These are phyloP conservation scores for Hylaeus anthracinus DNA, from an alignment of 1,140 invertebrate species.

Conservation along the genomic window DNA sequence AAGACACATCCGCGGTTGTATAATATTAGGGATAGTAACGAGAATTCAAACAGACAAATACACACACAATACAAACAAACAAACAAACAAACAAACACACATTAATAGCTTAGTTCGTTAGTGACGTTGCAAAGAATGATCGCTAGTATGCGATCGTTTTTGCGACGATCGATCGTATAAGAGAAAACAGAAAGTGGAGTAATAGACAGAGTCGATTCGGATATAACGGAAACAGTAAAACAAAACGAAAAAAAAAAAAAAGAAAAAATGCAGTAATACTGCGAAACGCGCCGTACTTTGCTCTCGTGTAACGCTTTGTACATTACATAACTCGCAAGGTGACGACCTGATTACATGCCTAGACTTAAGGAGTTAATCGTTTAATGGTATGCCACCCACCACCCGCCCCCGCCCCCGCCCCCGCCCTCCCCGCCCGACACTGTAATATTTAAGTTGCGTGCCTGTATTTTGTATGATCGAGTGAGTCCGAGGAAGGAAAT, in stretches of 20 bases:
- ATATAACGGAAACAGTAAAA: slow-evolving; percentile 12
- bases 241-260: neutral
- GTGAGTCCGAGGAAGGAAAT: slow-evolving; percentile 76
- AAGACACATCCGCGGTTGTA: slow-evolving; percentile 69
- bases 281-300: slow-evolving; percentile 45
- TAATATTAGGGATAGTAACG: slow-evolving; percentile 65
- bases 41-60: neutral
- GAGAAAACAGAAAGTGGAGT: slow-evolving; percentile 20
- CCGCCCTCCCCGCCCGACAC: slow-evolving; percentile 33
- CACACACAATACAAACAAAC: too few relatives aligned
- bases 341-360: slow-evolving; percentile 57
- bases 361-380: slow-evolving; percentile 54
- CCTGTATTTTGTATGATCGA: slow-evolving; percentile 81
- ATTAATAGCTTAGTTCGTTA: slow-evolving; percentile 42
- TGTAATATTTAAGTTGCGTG: slow-evolving; percentile 78
- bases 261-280: slow-evolving; percentile 23
- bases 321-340: slow-evolving; percentile 46
- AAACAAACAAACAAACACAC: slow-evolving; percentile 14
- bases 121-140: neutral
- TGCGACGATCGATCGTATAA: slow-evolving; percentile 19
- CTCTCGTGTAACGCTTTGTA: slow-evolving; percentile 45
- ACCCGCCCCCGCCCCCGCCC: slow-evolving; percentile 31
- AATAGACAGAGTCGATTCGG: slow-evolving; percentile 37
- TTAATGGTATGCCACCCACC: slow-evolving; percentile 47
- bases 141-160: neutral